Conservation (phyloP, 2,888 invertebrate species). For the Latheticus oryzae region DNA sequence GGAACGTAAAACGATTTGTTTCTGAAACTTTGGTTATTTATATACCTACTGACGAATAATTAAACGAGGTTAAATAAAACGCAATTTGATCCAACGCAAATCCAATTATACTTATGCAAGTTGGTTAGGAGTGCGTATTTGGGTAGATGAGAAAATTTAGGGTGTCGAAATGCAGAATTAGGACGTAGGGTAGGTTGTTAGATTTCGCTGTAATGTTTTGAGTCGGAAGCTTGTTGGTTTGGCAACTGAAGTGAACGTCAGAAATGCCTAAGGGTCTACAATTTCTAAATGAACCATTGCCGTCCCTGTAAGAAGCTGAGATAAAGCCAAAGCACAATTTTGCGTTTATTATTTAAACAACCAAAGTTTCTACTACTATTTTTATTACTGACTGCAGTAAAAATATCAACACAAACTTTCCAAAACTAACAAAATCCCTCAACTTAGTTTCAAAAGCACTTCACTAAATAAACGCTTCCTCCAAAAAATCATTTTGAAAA, state of each 20-base stretch:
- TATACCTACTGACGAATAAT: slow-evolving; percentile 29
- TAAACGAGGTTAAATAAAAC: slow-evolving; percentile 24
- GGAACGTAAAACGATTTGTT: slow-evolving; percentile 25
- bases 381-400: slow-evolving; percentile 28
- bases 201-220: slow-evolving; percentile 44
- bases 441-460: slow-evolving; percentile 5
- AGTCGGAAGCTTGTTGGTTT: slow-evolving; percentile 40
- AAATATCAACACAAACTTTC: slow-evolving; percentile 14
- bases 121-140: slow-evolving; percentile 33
- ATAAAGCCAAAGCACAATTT: slow-evolving; percentile 38
- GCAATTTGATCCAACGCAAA: slow-evolving; percentile 24
- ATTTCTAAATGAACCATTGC: slow-evolving; percentile 43
- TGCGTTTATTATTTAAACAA: slow-evolving; percentile 43
- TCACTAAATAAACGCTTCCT: no score
- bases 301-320: slow-evolving; percentile 36
- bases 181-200: slow-evolving; percentile 38
- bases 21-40: slow-evolving; percentile 27
- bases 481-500: slow-evolving; percentile 2
- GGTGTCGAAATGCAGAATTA: slow-evolving; percentile 43
- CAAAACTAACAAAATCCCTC: slow-evolving; percentile 11
- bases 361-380: slow-evolving; percentile 40
- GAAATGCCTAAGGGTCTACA: slow-evolving; percentile 40
- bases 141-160: slow-evolving; percentile 32
- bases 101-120: slow-evolving; percentile 35
- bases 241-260: slow-evolving; percentile 41